Percentiles rank a stretch among this genome's conserved stretches.
These are phyloP conservation scores for Brachionus plicatilis DNA, from an alignment of 1,140 invertebrate genomes.

Conservation along the genomic window DNA sequence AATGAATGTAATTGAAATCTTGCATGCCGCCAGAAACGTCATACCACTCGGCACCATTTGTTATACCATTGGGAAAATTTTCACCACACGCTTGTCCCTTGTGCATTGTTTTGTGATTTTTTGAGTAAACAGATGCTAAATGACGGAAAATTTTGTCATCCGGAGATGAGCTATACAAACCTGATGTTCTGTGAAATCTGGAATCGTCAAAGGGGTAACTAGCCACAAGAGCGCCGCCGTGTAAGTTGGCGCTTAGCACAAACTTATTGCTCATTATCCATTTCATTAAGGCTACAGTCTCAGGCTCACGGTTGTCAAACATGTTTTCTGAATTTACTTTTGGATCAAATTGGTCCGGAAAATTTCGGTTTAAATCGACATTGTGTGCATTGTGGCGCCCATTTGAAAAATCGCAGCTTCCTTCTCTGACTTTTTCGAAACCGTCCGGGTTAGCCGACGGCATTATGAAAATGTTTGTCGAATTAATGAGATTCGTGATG, in stretches of 20 bases:
- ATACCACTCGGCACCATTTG: constrained; percentile 41
- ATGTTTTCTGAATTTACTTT: constrained; percentile 61
- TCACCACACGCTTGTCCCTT: not conserved
- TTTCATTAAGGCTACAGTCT: constrained; percentile 81
- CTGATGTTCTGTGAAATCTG: not conserved
- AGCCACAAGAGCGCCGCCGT: constrained; percentile 83
- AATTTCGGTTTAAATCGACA: constrained; percentile 91
- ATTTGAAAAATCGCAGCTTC: not conserved
- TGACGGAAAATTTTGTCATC: constrained; percentile 23
- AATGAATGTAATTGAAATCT: constrained; percentile 95
- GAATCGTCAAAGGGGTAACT: constrained; percentile 76
- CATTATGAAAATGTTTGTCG: constrained; percentile 75
- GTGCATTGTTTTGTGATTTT: constrained; percentile 28
- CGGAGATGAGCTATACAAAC: not conserved
- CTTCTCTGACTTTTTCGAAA: constrained; percentile 32
- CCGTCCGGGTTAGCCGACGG: constrained; percentile 80
- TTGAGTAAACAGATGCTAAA: constrained; percentile 5
- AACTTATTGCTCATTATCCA: constrained; percentile 86
- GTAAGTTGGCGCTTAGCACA: constrained; percentile 90
- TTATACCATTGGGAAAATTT: constrained; percentile 23
- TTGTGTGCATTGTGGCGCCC: constrained; percentile 69
- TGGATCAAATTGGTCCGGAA: constrained; percentile 67
- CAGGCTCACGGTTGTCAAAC: constrained; percentile 74
- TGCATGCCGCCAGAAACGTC: constrained; percentile 72
- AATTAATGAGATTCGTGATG: constrained; percentile 47